A percentile compares a stretch with the other conserved stretches of the same genome.
Evolutionary conservation across 2,888 invertebrate species (phyloP).

Genomic region (Dugesia japonica): DNA sequence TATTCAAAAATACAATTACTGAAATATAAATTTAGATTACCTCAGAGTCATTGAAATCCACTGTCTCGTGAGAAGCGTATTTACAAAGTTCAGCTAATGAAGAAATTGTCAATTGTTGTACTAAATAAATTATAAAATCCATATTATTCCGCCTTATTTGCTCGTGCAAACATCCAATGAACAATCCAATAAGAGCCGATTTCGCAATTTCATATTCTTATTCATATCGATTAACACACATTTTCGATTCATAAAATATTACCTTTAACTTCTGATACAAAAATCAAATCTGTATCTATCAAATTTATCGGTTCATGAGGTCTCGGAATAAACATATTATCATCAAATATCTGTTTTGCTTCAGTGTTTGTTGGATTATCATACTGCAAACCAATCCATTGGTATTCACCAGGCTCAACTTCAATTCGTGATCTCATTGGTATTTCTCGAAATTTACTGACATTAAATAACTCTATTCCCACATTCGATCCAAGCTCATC

Average conservation of each 20-base stretch:
- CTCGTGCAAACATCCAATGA: background rate
- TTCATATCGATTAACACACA: background rate
- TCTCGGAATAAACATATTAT: background rate
- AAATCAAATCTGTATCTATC: background rate
- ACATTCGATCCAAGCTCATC: constrained; percentile 4
- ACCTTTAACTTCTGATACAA: background rate
- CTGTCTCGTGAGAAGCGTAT: background rate
- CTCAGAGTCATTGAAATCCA: background rate
- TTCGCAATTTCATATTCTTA: background rate
- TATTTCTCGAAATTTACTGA: background rate
- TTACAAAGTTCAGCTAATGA: constrained; percentile 1
- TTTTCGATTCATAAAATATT: background rate
- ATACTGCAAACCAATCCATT: background rate
- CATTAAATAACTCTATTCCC: background rate
- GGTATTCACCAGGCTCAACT: background rate
- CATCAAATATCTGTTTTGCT: background rate
- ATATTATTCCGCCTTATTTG: background rate
- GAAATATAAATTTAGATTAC: too few relatives aligned
- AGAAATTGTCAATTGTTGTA: background rate
- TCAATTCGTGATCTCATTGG: background rate
- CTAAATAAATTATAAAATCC: background rate
- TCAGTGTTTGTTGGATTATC: background rate
- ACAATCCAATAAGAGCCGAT: background rate
- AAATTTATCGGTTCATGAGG: background rate
- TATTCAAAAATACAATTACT: too few relatives aligned